phyloP scores from a whole-genome alignment of 2,113 vertebrate genomes.

The Saccopteryx leptura region DNA sequence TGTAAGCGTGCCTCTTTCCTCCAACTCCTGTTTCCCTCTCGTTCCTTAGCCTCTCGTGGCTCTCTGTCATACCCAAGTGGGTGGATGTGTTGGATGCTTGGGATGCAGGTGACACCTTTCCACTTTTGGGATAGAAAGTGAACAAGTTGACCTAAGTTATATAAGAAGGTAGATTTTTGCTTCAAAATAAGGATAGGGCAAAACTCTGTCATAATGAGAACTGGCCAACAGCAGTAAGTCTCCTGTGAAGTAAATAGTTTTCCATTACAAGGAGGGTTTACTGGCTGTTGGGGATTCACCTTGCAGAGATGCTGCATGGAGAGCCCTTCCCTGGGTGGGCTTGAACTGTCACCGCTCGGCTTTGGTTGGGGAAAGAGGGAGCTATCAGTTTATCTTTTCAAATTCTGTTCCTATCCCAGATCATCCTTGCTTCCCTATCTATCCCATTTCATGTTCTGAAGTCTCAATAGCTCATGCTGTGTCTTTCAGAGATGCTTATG shows the following conservation, averaged over 20 bases:
- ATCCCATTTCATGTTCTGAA: not conserved
- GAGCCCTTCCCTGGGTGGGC: not conserved
- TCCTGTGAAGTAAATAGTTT: not conserved
- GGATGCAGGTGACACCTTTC: not conserved
- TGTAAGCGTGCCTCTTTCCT: not conserved
- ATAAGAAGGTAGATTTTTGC: constrained; percentile 20
- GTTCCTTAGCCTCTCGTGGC: not conserved
- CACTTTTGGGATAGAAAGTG: not conserved
- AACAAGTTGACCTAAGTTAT: not conserved
- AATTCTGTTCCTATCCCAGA: not conserved
- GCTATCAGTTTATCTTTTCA: not conserved
- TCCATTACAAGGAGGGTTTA: not conserved
- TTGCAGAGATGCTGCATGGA: not conserved
- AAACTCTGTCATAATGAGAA: not conserved
- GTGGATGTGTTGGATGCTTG: not conserved
- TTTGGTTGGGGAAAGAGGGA: not conserved
- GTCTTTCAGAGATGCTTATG: not conserved
- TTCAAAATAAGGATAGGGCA: not conserved
- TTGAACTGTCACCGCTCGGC: not conserved
- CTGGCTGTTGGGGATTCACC: rapidly evolving
- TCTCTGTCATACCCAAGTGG: not conserved
- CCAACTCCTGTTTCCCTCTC: not conserved
- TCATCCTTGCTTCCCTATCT: not conserved
- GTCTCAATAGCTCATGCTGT: not conserved
- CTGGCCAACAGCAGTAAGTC: not conserved